These are phyloP conservation scores for Brenthis hecate DNA, from an alignment of 2,888 invertebrate genomes.

Conservation along the genomic window DNA sequence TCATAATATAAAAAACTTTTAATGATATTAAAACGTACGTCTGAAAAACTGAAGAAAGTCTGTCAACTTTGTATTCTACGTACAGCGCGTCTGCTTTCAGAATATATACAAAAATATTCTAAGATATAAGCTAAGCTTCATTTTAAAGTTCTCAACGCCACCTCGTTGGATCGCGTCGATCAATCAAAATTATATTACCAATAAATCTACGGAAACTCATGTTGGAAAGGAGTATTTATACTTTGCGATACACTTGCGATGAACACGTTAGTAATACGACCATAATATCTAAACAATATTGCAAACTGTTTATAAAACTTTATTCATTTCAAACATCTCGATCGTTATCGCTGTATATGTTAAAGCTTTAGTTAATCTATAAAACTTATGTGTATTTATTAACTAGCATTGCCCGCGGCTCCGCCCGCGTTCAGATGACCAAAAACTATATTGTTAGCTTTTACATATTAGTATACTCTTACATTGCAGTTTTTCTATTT, in stretches of 20 bases:
- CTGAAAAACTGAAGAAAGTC: background rate
- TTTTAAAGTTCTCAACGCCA: conserved; percentile 58
- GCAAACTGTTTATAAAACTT: too few relatives aligned
- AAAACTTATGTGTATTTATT: too few relatives aligned
- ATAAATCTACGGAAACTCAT: conserved; percentile 73
- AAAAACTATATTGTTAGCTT: too few relatives aligned
- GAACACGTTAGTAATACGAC: background rate
- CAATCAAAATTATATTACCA: conserved; percentile 81
- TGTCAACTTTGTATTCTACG: conserved; percentile 3
- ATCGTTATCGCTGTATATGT: too few relatives aligned
- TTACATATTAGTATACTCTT: too few relatives aligned
- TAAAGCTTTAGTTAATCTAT: too few relatives aligned
- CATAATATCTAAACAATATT: too few relatives aligned
- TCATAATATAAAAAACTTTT: too few relatives aligned
- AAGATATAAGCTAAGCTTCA: conserved; percentile 62
- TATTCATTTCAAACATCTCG: too few relatives aligned
- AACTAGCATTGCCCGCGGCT: too few relatives aligned
- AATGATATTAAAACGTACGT: background rate
- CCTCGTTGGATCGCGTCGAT: conserved; percentile 64
- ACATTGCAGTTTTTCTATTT: too few relatives aligned
- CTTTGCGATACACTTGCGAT: background rate
- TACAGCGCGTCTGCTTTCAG: background rate
- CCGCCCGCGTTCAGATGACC: too few relatives aligned
- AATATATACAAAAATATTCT: conserved; percentile 45
- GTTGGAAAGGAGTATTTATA: conserved; percentile 43